Evolutionary conservation across 2,888 invertebrate genomes (phyloP), one percentile per base, ranked within the genome.

Genomic region (Andrena dorsata): DNA sequence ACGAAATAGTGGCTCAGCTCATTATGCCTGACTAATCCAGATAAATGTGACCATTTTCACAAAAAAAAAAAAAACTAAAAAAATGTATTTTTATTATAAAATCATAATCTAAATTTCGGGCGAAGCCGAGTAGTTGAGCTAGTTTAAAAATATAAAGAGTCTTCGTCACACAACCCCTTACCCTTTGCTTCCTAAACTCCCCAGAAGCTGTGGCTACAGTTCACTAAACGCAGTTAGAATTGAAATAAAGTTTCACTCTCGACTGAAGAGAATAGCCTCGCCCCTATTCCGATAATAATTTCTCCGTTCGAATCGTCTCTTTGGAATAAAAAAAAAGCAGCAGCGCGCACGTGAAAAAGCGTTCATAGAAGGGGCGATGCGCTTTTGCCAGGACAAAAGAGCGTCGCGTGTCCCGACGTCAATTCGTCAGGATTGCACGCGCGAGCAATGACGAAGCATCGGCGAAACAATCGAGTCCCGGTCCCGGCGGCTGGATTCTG

Each of bases 391-490:
- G 10, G 30, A 66, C 80, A 82, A 72, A 78, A 61, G 75, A 65
- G 51, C 51, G 76, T n/a, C 80, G 65, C 75, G 75, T 75, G 80
- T 16, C 60, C 49, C 23, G 47, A 56, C 70, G 66, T 63, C 53
- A 76, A 76, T 76, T 76, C 61, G 75, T 63, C 75, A 69, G 61
- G 49, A 69, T 51, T 41, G 56, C 10, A 23, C 41, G 53, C 23
- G 56, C 63, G 49, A 71, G 32, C 70, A 63, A 51, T 69, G 41
- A 65, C 60, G 73, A 69, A 61, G 76, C 69, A 49, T 58, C 70
- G 10, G 16, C 70, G 79, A 71, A 63, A 82, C 80, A 80, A 82
- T 82, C 80, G 74, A 56, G 66, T 79, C 70, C 41, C 53, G 65
- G 60, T 64, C 69, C 26, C 51, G 41, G 68, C 68, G 26, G 20